A percentile compares a stretch with the other conserved stretches of the same genome.
phyloP scores from a whole-genome alignment of 2,113 vertebrate genomes.

The Daboia siamensis region DNA sequence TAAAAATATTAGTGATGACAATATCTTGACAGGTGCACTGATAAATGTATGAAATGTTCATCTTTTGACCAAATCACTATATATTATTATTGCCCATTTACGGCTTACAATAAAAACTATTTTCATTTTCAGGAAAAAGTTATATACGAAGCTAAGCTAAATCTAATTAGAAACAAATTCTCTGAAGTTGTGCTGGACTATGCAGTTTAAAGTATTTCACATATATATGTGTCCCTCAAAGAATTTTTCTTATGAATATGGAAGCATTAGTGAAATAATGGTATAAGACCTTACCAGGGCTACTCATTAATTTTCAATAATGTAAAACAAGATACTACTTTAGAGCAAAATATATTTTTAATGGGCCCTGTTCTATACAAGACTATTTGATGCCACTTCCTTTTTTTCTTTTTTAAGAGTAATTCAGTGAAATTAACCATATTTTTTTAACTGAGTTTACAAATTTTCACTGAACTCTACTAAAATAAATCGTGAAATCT shows the following conservation, averaged over 20 bases:
- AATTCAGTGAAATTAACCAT: background rate
- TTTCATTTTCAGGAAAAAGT: background rate
- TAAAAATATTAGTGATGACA: background rate
- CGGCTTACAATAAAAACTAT: background rate
- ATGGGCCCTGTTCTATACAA: background rate
- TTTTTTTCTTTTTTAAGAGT: background rate
- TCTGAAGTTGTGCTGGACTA: slow-evolving; percentile 20
- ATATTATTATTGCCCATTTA: background rate
- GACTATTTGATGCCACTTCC: slow-evolving; percentile 12
- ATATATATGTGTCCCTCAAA: background rate
- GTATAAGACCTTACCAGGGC: background rate
- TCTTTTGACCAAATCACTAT: background rate
- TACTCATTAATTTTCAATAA: background rate
- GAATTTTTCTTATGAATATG: background rate
- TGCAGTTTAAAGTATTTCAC: slow-evolving; percentile 9
- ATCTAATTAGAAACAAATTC: background rate
- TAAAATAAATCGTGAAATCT: background rate
- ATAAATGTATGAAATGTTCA: background rate
- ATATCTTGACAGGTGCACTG: background rate
- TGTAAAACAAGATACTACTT: background rate
- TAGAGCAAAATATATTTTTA: background rate
- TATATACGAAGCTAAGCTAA: background rate
- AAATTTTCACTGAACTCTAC: background rate
- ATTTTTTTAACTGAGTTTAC: background rate
- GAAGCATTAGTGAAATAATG: background rate